Percentiles rank a stretch among this genome's conserved stretches.
These are phyloP conservation scores for Rallus crepitans DNA, from an alignment of 2,797 vertebrate genomes.

Conservation along the genomic window DNA sequence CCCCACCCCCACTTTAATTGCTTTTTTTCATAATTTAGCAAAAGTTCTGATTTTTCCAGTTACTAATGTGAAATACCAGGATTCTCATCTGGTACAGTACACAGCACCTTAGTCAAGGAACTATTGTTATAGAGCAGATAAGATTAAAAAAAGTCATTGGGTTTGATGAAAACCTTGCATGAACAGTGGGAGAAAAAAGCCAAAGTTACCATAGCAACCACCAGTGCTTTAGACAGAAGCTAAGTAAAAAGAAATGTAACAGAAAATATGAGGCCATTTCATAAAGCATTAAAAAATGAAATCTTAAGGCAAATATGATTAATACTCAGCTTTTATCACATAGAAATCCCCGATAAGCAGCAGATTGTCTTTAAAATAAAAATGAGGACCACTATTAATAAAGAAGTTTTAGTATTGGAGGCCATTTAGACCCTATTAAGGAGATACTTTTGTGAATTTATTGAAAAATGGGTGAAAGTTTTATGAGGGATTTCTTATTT, in stretches of 20 bases:
- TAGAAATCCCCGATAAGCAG: not conserved
- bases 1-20: not conserved
- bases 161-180: conserved; percentile 73
- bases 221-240: conserved; percentile 50
- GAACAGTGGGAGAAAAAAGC: conserved; percentile 52
- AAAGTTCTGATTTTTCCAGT: not conserved
- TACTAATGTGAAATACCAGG: conserved; percentile 24
- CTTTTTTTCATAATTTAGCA: conserved; percentile 15
- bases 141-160: conserved; percentile 69
- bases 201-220: conserved; percentile 73
- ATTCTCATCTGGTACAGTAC: conserved; percentile 16
- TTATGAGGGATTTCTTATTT: not conserved
- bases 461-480: not conserved
- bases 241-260: conserved; percentile 54
- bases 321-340: conserved; percentile 12
- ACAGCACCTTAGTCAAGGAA: conserved; percentile 47
- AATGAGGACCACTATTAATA: not conserved
- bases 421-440: not conserved
- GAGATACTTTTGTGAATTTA: not conserved
- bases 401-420: not conserved
- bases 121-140: conserved; percentile 67
- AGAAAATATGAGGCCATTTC: conserved; percentile 46
- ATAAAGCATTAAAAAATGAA: conserved; percentile 49
- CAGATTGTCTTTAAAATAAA: conserved; percentile 1
- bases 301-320: conserved; percentile 45